These are phyloP conservation scores for Oligia strigilis DNA, from an alignment of 2,888 invertebrate species.

Conservation along the genomic window DNA sequence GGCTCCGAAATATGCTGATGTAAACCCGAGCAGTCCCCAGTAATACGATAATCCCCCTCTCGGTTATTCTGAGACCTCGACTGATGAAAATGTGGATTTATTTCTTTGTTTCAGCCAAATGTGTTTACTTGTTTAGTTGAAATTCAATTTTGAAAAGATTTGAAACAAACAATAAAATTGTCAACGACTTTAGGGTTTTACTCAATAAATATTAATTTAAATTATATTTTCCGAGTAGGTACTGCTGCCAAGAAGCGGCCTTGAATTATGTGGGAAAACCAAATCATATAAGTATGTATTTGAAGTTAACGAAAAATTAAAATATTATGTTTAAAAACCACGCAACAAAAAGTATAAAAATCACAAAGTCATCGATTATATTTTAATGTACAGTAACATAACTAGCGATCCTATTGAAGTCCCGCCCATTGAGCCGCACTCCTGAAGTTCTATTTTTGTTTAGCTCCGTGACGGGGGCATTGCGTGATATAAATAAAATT, in stretches of 20 bases:
- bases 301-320: slow-evolving; percentile 1
- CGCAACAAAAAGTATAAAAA: slow-evolving; percentile 16
- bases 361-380: slow-evolving; percentile 6
- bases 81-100: slow-evolving; percentile 33
- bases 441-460: slow-evolving; percentile 68
- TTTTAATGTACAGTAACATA: neutral
- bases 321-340: neutral
- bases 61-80: slow-evolving; percentile 42
- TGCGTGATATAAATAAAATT: slow-evolving; percentile 56
- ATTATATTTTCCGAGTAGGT: neutral
- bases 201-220: neutral
- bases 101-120: slow-evolving; percentile 13
- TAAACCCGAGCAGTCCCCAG: slow-evolving; percentile 49
- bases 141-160: neutral
- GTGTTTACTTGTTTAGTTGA: slow-evolving; percentile 16
- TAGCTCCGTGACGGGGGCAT: slow-evolving; percentile 51
- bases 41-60: slow-evolving; percentile 50
- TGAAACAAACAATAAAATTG: neutral
- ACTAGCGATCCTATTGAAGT: slow-evolving; percentile 37
- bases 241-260: neutral
- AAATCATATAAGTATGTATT: neutral
- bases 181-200: neutral
- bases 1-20: slow-evolving; percentile 65
- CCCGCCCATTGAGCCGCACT: slow-evolving; percentile 43
- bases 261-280: slow-evolving; percentile 23